These are phyloP conservation scores for Crenuchus spilurus DNA, from an alignment of 2,797 vertebrate species.

Conservation along the genomic window DNA sequence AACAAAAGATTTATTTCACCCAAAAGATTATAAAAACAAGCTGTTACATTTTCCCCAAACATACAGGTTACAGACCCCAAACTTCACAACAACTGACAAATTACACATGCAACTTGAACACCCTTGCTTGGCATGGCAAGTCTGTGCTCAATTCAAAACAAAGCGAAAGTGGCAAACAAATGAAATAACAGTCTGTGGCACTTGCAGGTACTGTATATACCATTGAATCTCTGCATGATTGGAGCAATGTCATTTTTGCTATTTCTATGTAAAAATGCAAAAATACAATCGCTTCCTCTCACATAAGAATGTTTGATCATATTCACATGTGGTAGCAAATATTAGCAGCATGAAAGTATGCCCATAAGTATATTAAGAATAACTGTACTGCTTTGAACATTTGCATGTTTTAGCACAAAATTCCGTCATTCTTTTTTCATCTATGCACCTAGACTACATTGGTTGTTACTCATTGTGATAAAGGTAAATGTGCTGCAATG, in stretches of 20 bases:
- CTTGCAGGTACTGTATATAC: conserved; percentile 15
- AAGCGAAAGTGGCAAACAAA: background rate
- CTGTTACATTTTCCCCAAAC: conserved; percentile 33
- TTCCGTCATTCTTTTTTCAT: background rate
- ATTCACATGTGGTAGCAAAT: background rate
- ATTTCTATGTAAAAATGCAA: too few species aligned
- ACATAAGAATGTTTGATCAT: conserved; percentile 10
- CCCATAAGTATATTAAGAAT: background rate
- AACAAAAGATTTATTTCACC: conserved; percentile 47
- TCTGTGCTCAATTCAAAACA: conserved; percentile 22
- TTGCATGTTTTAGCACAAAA: background rate
- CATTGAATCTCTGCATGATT: conserved; percentile 5
- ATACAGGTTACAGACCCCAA: conserved; percentile 25
- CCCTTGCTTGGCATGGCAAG: background rate
- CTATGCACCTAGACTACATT: background rate
- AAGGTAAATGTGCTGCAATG: background rate
- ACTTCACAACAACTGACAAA: conserved; percentile 55
- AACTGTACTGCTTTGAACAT: conserved; percentile 7
- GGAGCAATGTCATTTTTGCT: background rate
- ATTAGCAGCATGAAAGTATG: conserved; percentile 16
- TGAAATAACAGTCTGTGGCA: conserved; percentile 42
- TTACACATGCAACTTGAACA: conserved; percentile 64
- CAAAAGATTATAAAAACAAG: conserved; percentile 38
- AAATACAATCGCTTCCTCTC: conserved; percentile 22
- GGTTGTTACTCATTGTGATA: background rate